Evolutionary conservation across 2,113 vertebrate genomes (phyloP).

Genomic region (Petroica traversi): DNA sequence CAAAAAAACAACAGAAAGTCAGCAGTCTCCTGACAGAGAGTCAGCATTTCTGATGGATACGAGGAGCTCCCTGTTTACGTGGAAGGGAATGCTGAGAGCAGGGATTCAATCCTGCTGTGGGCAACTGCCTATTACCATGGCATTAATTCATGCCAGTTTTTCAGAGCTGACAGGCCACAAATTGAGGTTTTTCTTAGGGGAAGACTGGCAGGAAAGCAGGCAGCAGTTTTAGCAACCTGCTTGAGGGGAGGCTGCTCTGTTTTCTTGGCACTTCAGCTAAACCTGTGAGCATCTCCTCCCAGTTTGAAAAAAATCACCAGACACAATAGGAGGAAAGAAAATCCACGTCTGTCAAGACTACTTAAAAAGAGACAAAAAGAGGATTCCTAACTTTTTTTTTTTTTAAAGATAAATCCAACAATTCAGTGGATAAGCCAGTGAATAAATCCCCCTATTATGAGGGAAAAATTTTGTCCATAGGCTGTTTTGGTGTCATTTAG

Average conservation of each 20-base stretch:
- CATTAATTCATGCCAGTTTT: slow-evolving; percentile 32
- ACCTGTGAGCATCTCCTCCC: background rate
- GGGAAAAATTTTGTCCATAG: background rate
- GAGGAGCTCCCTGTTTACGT: slow-evolving; percentile 6
- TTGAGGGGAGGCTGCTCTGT: background rate
- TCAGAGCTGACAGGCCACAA: background rate
- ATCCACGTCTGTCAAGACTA: background rate
- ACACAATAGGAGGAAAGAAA: background rate
- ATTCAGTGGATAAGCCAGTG: background rate
- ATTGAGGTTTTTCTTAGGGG: background rate
- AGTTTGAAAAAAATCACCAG: background rate
- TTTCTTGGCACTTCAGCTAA: background rate
- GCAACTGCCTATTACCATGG: slow-evolving; percentile 6
- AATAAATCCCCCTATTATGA: background rate
- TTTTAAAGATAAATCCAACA: background rate
- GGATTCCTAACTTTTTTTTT: background rate
- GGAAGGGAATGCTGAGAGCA: background rate
- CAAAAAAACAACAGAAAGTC: background rate
- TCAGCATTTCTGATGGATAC: background rate
- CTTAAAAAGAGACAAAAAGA: background rate
- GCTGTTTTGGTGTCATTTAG: background rate
- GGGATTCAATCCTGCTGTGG: background rate
- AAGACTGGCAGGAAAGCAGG: background rate
- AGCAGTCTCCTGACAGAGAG: background rate
- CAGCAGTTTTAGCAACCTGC: background rate